Conservation (phyloP, 1,140 invertebrate genomes). For the Formica exsecta region DNA sequence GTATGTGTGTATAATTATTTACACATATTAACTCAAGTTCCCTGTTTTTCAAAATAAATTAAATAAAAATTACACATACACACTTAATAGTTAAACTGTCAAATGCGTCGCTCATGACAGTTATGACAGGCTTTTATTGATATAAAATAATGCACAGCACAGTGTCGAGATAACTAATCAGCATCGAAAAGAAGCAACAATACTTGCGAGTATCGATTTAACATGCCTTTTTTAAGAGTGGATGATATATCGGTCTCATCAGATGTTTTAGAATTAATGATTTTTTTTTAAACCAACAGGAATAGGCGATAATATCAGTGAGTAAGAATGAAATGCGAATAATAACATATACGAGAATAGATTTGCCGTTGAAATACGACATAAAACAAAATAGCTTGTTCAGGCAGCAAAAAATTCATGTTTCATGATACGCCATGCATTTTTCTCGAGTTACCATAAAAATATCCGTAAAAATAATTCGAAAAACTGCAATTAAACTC, state of each 20-base stretch:
- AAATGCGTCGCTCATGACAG: too few relatives aligned
- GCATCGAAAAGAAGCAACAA: too few relatives aligned
- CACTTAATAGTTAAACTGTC: too few relatives aligned
- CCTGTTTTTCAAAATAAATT: too few relatives aligned
- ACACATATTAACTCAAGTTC: too few relatives aligned
- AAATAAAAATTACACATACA: too few relatives aligned
- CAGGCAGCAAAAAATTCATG: background rate
- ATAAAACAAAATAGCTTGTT: background rate
- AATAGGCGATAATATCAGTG: background rate
- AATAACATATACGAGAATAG: constrained; percentile 15
- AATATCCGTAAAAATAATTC: constrained; percentile 15
- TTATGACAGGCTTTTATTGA: too few relatives aligned
- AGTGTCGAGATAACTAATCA: too few relatives aligned
- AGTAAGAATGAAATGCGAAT: background rate
- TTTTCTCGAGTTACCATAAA: background rate
- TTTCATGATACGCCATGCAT: background rate
- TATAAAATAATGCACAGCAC: too few relatives aligned
- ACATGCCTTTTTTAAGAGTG: too few relatives aligned
- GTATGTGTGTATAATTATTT: too few relatives aligned
- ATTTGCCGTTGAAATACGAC: background rate
- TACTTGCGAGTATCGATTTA: too few relatives aligned
- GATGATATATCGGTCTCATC: background rate
- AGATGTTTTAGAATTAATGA: background rate
- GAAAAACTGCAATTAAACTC: background rate
- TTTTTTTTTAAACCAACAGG: background rate